phyloP scores from a whole-genome alignment of 2,113 vertebrate species.

The Ranitomeya variabilis region DNA sequence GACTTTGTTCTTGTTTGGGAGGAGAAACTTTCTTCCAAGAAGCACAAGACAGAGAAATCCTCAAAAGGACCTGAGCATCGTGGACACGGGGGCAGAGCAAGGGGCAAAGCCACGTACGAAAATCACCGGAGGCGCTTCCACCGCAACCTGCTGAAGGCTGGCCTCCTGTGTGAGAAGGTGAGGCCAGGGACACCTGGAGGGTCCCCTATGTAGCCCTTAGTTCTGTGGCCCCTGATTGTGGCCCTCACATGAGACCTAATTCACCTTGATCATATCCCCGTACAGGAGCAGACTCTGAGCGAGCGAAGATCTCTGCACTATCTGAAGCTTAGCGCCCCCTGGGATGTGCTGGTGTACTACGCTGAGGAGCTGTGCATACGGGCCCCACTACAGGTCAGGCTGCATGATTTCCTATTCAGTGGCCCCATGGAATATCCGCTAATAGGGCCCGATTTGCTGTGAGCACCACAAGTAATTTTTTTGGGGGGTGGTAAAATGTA shows the following conservation, averaged over 20 bases:
- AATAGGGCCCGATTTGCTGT: neutral
- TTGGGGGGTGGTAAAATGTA: neutral
- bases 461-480: neutral
- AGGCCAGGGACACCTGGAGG: neutral
- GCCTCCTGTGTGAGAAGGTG: constrained; percentile 76
- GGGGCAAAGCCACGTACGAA: constrained; percentile 39
- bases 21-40: constrained; percentile 66
- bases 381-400: constrained; percentile 72
- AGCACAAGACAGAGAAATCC: constrained; percentile 58
- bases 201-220: neutral
- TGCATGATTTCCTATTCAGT: neutral
- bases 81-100: constrained; percentile 37
- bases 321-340: constrained; percentile 73
- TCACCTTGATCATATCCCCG: neutral
- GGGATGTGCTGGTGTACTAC: constrained; percentile 73
- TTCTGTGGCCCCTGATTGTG: neutral
- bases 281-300: constrained; percentile 75
- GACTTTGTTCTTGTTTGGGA: constrained; percentile 80
- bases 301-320: constrained; percentile 73
- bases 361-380: constrained; percentile 74
- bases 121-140: constrained; percentile 73
- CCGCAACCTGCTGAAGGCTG: constrained; percentile 67
- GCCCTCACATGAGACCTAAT: neutral
- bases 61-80: constrained; percentile 37
- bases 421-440: neutral